Base-by-base conservation (phyloP, 2,888 invertebrate species). In the Dusona sp. region DNA sequence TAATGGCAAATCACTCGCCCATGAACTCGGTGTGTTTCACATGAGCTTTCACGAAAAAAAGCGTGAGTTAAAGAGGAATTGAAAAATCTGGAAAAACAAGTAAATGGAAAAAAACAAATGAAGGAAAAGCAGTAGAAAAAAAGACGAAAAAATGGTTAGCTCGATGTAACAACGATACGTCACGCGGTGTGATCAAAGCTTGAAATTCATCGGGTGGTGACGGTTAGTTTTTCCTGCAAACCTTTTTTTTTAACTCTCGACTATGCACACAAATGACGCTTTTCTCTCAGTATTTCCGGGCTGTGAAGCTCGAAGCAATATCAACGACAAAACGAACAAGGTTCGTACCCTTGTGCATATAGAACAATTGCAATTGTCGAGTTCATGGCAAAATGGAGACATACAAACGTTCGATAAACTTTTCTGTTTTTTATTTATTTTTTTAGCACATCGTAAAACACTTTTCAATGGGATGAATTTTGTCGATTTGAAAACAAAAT, bases 141-240 rank as follows among this genome's bases (percentile, higher is more conserved):
- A 33, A 48, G 51, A 29, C 51, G 29, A 78, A 29, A 38, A 38
- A 77, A 38, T 64, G 74, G 81, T 74, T 74, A 70, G 42, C 70
- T 73, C 72, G 36, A 65, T 57, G 73, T 45, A 33, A 54, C 29
- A 45, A 45, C 79, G 79, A 25, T 68, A 13, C 84, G 68, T 51
- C 45, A 68, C 61, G 57, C n/a, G 61, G 67, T 67, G 74, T 84
- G 74, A 79, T 84, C 79, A 84, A 74, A 84, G 57, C 74, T 29
- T 61, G 74, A 68, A 79, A 84, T 84, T 84, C 79, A 83, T 84
- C 67, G 48, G 36, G 74, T 57, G 29, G 29, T 54, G 65, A 19
- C 29, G 16, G 67, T 74, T 73, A 61, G 48, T 68, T 82, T 75
- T 67, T 51, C 36, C 57, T 36, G n/a, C n/a, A 25, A 25, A 64